A percentile compares a stretch with the other conserved stretches of the same genome.
Evolutionary conservation across 2,888 invertebrate species (phyloP).

Genomic region (Apamea crenata): DNA sequence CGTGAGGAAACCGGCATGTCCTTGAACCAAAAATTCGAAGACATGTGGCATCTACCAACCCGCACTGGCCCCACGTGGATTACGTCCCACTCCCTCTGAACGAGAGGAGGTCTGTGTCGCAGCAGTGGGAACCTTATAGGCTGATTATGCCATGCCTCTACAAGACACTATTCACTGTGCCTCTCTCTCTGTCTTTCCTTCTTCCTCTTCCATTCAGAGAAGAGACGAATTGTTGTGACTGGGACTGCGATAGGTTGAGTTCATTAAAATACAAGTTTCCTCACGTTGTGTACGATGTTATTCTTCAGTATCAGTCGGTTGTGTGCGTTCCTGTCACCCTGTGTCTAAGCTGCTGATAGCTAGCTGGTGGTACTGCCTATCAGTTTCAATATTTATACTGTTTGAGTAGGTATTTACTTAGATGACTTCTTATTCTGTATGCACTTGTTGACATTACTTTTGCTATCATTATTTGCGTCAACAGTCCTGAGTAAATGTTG

Average conservation of each 20-base stretch:
- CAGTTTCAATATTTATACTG: constrained; percentile 7
- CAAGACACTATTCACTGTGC: neutral
- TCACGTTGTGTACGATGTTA: neutral
- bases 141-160: too few species aligned
- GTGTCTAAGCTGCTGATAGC: neutral
- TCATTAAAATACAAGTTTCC: neutral
- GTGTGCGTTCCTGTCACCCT: neutral
- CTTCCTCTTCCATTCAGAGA: neutral
- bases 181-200: neutral
- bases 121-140: too few species aligned
- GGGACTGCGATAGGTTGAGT: neutral
- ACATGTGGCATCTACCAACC: too few species aligned
- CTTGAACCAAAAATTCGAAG: too few species aligned
- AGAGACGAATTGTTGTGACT: neutral
- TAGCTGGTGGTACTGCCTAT: neutral
- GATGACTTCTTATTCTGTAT: neutral
- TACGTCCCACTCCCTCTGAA: too few species aligned
- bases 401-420: constrained; percentile 7
- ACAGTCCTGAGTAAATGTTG: constrained; percentile 32
- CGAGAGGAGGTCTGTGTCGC: too few species aligned
- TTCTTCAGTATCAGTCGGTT: neutral
- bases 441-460: constrained; percentile 1
- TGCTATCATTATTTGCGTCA: constrained; percentile 22
- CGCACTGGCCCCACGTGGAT: too few species aligned
- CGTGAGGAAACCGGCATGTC: too few species aligned